These are phyloP conservation scores for Cydia pomonella DNA, from an alignment of 1,140 invertebrate genomes.

Conservation along the genomic window DNA sequence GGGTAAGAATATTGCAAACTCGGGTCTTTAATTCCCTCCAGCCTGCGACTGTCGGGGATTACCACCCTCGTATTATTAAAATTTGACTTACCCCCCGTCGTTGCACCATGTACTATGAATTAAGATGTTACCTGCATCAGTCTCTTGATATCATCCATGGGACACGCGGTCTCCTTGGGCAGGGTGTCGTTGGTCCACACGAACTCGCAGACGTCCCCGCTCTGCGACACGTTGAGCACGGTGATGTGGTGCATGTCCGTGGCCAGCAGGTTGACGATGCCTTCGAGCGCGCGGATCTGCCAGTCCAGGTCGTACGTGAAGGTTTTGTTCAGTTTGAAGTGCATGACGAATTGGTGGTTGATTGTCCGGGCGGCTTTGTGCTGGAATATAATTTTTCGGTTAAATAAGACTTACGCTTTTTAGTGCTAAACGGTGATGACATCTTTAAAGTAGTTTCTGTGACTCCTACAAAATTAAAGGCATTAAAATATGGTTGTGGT, in stretches of 20 bases:
- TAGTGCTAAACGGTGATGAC: too few relatives aligned
- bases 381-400: constrained; percentile 55
- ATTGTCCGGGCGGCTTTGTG: constrained; percentile 87
- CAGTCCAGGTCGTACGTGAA: constrained; percentile 85
- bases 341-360: constrained; percentile 91
- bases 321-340: constrained; percentile 82
- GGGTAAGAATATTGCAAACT: too few relatives aligned
- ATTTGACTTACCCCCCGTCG: too few relatives aligned
- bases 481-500: too few relatives aligned
- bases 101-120: too few relatives aligned
- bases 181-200: constrained; percentile 95
- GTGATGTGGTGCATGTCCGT: constrained; percentile 86
- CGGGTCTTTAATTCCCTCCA: too few relatives aligned
- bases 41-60: too few relatives aligned
- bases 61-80: too few relatives aligned
- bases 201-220: constrained; percentile 84
- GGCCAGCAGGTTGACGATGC: constrained; percentile 86
- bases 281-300: constrained; percentile 86
- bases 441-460: too few relatives aligned
- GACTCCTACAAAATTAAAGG: too few relatives aligned
- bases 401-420: background rate
- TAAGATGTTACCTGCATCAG: constrained; percentile 86
- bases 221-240: constrained; percentile 83
- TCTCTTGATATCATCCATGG: constrained; percentile 85
- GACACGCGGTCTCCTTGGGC: constrained; percentile 86